phyloP scores from a whole-genome alignment of 2,888 invertebrate species.

The Geotrupes spiniger region DNA sequence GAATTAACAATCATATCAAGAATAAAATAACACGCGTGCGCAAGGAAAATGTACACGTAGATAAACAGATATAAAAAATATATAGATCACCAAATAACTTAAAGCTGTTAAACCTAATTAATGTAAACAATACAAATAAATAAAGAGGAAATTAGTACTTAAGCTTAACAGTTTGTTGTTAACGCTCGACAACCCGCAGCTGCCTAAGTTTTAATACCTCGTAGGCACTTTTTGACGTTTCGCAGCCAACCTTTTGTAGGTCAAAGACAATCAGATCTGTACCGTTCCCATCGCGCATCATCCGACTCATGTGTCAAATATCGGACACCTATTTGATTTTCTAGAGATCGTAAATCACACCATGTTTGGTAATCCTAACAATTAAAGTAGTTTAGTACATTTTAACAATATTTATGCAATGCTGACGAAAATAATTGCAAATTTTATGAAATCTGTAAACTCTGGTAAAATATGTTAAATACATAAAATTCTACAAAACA shows the following conservation, averaged over 20 bases:
- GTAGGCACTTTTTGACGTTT: slow-evolving; percentile 48
- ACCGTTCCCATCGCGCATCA: slow-evolving; percentile 81
- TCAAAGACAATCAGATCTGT: slow-evolving; percentile 45
- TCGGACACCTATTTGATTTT: slow-evolving; percentile 68
- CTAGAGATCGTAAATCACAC: slow-evolving; percentile 88
- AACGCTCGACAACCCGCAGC: slow-evolving; percentile 3
- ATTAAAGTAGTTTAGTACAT: too few species aligned
- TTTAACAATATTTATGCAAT: slow-evolving; percentile 7
- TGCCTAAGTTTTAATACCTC: slow-evolving; percentile 42
- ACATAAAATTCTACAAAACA: background rate
- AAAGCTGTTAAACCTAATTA: background rate
- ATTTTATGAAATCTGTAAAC: too few species aligned
- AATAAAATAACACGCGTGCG: too few species aligned
- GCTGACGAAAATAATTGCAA: background rate
- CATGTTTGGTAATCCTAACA: slow-evolving; percentile 85
- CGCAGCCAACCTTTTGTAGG: slow-evolving; percentile 54
- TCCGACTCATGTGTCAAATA: slow-evolving; percentile 92
- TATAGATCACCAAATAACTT: slow-evolving; percentile 3
- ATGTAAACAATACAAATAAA: slow-evolving; percentile 5
- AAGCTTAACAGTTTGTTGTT: slow-evolving; percentile 3
- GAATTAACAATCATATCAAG: too few species aligned
- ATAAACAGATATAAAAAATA: slow-evolving; percentile 5
- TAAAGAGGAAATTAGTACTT: slow-evolving; percentile 13
- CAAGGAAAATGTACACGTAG: background rate
- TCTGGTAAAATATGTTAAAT: background rate